Percentiles rank a stretch among this genome's conserved stretches.
phyloP scores from a whole-genome alignment of 1,140 invertebrate genomes.

The Drosophila miranda region DNA sequence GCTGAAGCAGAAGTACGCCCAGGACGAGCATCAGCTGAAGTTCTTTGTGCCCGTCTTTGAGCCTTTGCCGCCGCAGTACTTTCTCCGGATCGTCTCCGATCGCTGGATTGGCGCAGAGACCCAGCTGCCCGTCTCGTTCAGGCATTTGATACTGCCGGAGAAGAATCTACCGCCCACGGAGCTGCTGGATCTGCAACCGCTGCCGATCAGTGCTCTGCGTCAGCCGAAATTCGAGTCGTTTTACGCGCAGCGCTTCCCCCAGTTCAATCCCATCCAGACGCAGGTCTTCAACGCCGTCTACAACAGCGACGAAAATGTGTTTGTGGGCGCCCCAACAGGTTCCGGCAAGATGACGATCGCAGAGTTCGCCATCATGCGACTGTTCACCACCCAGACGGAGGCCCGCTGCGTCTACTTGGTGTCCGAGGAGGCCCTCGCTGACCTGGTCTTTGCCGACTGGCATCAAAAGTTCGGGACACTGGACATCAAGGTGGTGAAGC shows the following conservation, averaged over 20 bases:
- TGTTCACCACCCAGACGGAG: slow-evolving; percentile 89
- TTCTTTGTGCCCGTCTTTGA: slow-evolving; percentile 99
- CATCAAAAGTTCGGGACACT: slow-evolving; percentile 93
- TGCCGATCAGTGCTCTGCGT: slow-evolving; percentile 93
- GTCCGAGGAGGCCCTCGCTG: slow-evolving; percentile 95
- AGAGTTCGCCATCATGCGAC: slow-evolving; percentile 96
- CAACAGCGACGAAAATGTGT: slow-evolving; percentile 99
- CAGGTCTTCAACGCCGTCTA: slow-evolving; percentile 99
- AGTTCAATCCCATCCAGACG: slow-evolving; percentile 99
- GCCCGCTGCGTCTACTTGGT: slow-evolving; percentile 96
- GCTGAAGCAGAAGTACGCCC: slow-evolving; percentile 96
- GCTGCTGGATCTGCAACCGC: slow-evolving; percentile 97
- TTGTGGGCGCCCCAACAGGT: slow-evolving; percentile 98
- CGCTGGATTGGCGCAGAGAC: slow-evolving; percentile 97
- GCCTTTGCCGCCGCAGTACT: slow-evolving; percentile 98
- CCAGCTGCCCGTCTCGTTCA: slow-evolving; percentile 97
- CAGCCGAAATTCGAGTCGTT: slow-evolving; percentile 94
- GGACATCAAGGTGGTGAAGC: slow-evolving; percentile 86
- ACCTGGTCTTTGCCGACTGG: slow-evolving; percentile 96
- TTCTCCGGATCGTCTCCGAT: slow-evolving; percentile 91
- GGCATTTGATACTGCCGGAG: slow-evolving; percentile 98
- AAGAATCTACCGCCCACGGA: slow-evolving; percentile 99
- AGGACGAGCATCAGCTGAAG: slow-evolving; percentile 98
- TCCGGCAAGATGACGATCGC: slow-evolving; percentile 98
- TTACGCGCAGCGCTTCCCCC: slow-evolving; percentile 93